These are phyloP conservation scores for Dasypogon diadema DNA, from an alignment of 2,888 invertebrate genomes.

Conservation along the genomic window DNA sequence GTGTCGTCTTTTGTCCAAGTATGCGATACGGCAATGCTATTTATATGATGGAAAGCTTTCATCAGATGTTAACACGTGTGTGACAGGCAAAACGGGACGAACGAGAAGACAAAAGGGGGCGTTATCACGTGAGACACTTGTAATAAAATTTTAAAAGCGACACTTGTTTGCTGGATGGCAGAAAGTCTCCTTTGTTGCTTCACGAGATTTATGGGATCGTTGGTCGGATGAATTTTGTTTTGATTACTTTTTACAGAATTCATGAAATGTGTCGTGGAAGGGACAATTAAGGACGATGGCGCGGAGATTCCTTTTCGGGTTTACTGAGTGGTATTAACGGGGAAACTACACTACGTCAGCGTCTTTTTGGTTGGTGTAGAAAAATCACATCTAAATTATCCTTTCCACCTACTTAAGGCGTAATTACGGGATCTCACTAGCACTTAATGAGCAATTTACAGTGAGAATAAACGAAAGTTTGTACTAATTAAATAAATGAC, in stretches of 20 bases:
- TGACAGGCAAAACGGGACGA: neutral
- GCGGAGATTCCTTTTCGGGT: neutral
- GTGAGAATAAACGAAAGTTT: constrained; percentile 26
- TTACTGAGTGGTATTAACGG: constrained; percentile 14
- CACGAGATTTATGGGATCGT: constrained; percentile 42
- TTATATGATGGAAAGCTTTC: constrained; percentile 47
- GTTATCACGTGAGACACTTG: constrained; percentile 40
- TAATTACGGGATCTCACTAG: constrained; percentile 32
- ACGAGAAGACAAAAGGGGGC: neutral
- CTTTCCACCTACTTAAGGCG: constrained; percentile 9
- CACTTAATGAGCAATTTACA: constrained; percentile 49
- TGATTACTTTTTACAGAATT: constrained; percentile 35
- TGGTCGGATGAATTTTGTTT: constrained; percentile 38
- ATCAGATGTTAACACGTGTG: constrained; percentile 46
- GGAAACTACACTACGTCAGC: neutral
- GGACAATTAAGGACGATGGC: constrained; percentile 18
- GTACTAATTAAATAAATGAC: constrained; percentile 48
- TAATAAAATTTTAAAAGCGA: constrained; percentile 49
- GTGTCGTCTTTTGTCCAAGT: constrained; percentile 39
- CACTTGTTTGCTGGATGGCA: constrained; percentile 38
- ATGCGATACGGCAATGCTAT: constrained; percentile 26
- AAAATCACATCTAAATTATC: constrained; percentile 18
- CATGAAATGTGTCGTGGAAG: neutral
- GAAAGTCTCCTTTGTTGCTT: constrained; percentile 11
- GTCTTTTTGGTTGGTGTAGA: neutral